Evolutionary conservation across 2,888 invertebrate genomes (phyloP).

Genomic region (Chaetogeoica ovagalla): DNA sequence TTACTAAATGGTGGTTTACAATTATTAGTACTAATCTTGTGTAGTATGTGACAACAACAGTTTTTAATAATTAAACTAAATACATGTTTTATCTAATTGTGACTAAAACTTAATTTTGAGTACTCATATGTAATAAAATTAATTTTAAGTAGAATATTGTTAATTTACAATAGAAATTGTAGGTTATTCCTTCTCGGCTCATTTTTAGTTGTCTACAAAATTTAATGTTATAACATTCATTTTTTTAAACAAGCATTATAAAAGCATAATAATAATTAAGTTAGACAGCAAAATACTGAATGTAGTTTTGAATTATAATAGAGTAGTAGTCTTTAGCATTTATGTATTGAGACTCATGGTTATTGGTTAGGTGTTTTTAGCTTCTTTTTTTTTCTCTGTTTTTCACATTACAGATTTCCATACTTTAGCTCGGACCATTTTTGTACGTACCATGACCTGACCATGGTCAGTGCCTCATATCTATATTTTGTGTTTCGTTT

Average conservation of each 20-base stretch:
- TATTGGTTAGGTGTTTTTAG: conserved; percentile 23
- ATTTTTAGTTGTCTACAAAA: neutral
- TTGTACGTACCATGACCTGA: conserved; percentile 64
- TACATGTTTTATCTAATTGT: neutral
- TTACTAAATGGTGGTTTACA: too few relatives aligned
- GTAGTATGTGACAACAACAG: neutral
- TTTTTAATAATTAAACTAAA: neutral
- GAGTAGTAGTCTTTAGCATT: conserved; percentile 1
- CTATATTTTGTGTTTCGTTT: conserved; percentile 43
- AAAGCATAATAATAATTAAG: too few relatives aligned
- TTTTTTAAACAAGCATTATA: too few relatives aligned
- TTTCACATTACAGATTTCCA: conserved; percentile 71
- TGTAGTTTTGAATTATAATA: neutral
- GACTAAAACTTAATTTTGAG: neutral
- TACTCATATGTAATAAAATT: neutral
- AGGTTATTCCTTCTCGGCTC: neutral
- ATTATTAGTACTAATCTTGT: neutral
- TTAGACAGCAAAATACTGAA: neutral
- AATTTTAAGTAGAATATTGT: neutral
- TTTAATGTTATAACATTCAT: neutral
- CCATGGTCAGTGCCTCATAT: conserved; percentile 59
- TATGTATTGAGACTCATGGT: conserved; percentile 22
- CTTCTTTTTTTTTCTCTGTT: conserved; percentile 41
- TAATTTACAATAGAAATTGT: too few relatives aligned
- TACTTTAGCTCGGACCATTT: conserved; percentile 75